Evolutionary conservation across 2,888 invertebrate genomes (phyloP).

Genomic region (Sarcophaga caerulescens): DNA sequence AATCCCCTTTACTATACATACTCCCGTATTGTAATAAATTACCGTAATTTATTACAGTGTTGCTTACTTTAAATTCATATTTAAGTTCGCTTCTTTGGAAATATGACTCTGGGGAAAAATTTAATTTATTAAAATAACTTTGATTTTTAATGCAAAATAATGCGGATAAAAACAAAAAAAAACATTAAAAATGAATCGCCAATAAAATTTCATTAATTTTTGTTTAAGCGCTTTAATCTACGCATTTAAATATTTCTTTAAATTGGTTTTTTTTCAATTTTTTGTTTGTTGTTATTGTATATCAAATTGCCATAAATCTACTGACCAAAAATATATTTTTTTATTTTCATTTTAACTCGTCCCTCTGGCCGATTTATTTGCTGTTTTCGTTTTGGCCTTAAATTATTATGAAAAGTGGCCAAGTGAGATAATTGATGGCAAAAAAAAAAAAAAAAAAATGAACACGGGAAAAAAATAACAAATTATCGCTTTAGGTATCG

Average conservation of each 20-base stretch:
- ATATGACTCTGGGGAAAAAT: no score
- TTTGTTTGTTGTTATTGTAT: neutral
- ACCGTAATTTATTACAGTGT: no score
- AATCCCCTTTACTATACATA: no score
- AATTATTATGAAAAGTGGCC: slow-evolving; percentile 64
- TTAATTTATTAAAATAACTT: no score
- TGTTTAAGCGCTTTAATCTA: neutral
- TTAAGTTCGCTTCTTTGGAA: no score
- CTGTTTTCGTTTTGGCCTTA: slow-evolving; percentile 38
- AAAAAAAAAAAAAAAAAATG: no score
- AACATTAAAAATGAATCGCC: neutral
- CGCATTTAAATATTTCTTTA: neutral
- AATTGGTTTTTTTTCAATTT: neutral
- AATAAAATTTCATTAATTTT: slow-evolving; percentile 28
- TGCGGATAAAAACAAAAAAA: no score
- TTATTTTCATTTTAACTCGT: neutral
- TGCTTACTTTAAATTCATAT: neutral
- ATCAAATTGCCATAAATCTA: slow-evolving; percentile 45
- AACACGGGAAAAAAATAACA: slow-evolving; percentile 46
- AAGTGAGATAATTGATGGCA: slow-evolving; percentile 46
- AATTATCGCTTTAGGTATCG: slow-evolving; percentile 55
- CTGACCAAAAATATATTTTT: slow-evolving; percentile 21
- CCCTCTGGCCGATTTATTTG: neutral
- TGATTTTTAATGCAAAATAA: no score
- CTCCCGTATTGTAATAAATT: no score